Percentiles rank a stretch among this genome's conserved stretches.
These are phyloP conservation scores for Drosophila subquinaria DNA, from an alignment of 2,888 invertebrate genomes.

Conservation along the genomic window DNA sequence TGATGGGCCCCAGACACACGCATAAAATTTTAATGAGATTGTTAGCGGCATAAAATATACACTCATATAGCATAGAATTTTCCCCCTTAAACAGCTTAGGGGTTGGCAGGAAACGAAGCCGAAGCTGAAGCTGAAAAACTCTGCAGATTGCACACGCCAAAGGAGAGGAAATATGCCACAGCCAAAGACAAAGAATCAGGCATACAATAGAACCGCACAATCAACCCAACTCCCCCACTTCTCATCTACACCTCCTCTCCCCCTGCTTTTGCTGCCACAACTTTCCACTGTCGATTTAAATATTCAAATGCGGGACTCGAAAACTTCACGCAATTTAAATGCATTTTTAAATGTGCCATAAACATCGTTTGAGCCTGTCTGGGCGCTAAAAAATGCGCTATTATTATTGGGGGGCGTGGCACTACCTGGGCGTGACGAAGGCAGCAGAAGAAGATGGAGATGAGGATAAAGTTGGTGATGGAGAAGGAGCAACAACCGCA, in stretches of 20 bases:
- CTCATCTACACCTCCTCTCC: too few species aligned
- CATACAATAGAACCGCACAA: slow-evolving; percentile 34
- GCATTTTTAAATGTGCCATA: slow-evolving; percentile 75
- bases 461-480: neutral
- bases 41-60: slow-evolving; percentile 79
- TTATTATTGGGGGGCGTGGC: slow-evolving; percentile 25
- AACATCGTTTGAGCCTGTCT: slow-evolving; percentile 50
- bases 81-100: slow-evolving; percentile 4
- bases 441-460: neutral
- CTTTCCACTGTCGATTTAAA: slow-evolving; percentile 59
- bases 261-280: neutral
- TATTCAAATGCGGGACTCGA: slow-evolving; percentile 67
- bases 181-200: slow-evolving; percentile 52
- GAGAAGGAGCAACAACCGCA: neutral
- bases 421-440: slow-evolving; percentile 26
- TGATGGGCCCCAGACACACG: slow-evolving; percentile 67
- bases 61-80: slow-evolving; percentile 40
- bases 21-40: slow-evolving; percentile 82
- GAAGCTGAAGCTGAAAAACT: slow-evolving; percentile 29
- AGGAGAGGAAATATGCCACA: slow-evolving; percentile 47
- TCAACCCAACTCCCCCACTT: neutral
- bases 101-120: slow-evolving; percentile 38
- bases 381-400: slow-evolving; percentile 14
- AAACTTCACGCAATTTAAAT: slow-evolving; percentile 68
- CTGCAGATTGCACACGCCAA: slow-evolving; percentile 56